These are phyloP conservation scores for Leptocoma aspasia DNA, from an alignment of 2,113 vertebrate species.

Conservation along the genomic window DNA sequence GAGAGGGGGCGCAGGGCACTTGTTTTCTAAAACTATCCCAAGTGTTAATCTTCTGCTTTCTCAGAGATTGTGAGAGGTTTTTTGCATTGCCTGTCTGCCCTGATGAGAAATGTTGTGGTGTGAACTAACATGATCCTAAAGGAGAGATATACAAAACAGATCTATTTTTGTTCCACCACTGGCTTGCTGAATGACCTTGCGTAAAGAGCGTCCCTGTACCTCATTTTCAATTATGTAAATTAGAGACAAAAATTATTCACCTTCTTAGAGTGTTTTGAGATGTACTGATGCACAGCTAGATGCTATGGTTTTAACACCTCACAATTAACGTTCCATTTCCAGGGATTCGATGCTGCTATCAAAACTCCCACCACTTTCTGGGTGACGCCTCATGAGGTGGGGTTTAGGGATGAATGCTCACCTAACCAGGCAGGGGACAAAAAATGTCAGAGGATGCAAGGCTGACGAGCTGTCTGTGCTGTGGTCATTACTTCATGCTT, in stretches of 20 bases:
- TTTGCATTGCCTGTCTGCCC: neutral
- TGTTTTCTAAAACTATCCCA: neutral
- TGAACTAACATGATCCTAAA: neutral
- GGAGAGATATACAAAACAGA: neutral
- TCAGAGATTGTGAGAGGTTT: neutral
- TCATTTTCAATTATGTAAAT: constrained; percentile 57
- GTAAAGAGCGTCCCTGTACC: neutral
- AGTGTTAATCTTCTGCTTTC: neutral
- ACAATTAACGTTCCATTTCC: neutral
- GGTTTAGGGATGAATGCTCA: neutral
- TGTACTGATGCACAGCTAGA: neutral
- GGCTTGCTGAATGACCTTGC: constrained; percentile 33
- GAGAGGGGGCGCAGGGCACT: neutral
- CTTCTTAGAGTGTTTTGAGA: constrained; percentile 21
- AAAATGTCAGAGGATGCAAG: neutral
- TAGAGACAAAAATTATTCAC: constrained; percentile 44
- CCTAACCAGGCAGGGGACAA: neutral
- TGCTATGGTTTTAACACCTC: neutral
- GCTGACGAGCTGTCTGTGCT: neutral
- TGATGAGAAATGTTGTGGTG: neutral
- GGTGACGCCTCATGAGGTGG: neutral
- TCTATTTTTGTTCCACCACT: constrained; percentile 29
- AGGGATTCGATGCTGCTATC: rapidly evolving
- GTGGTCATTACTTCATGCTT: neutral
- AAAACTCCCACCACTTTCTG: neutral